Evolutionary conservation across 2,888 invertebrate species (phyloP), one percentile per base, ranked within the genome.

Genomic region (Nomada fabriciana): DNA sequence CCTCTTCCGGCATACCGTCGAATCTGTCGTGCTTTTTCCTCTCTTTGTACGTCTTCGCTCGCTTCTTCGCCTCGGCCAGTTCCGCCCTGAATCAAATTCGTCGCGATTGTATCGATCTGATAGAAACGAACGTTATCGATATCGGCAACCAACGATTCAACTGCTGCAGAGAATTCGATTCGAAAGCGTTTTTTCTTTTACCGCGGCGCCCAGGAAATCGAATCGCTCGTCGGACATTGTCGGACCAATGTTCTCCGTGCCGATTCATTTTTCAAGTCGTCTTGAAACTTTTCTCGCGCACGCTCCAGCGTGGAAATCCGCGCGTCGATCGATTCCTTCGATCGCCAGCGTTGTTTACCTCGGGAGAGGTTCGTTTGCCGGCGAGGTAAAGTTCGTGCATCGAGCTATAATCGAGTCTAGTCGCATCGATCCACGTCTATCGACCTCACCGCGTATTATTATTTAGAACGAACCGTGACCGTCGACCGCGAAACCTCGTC

Each of bases 1-100:
- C 99, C 94, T 98, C 98, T 94, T 99, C 99, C 83, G 98, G 97
- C 97, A 99, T 97, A 82, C 98, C 98, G 95, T 98, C 98, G 94
- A 98, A 98, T 84, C 98, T 96, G 95, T 98, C 98, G 94, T 98
- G 98, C 94, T 98, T 98, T 95, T 98, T 98, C 91, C 98, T 96
- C 94, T 98, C 98, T 94, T 98, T 98, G 90, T 94, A 94, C 85
- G 94, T 94, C 87, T 94, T 94, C 61, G 94, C 94, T 61, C 93
- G 91, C 84, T 94, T 94, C 89, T 94, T 94, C 80, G 94, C 94
- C 88, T 94, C 94, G 50, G 94, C 92, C 70, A 94, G 86, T 84
- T 94, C 94, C 84, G 94, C 94, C 87, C 94, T 94, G 86, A 23
- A 87, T 82, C 74, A 84, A 80, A 55, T 74, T 43, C 82, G 57